Conservation (phyloP, 2,797 vertebrate genomes). For the Podarcis siculus region DNA sequence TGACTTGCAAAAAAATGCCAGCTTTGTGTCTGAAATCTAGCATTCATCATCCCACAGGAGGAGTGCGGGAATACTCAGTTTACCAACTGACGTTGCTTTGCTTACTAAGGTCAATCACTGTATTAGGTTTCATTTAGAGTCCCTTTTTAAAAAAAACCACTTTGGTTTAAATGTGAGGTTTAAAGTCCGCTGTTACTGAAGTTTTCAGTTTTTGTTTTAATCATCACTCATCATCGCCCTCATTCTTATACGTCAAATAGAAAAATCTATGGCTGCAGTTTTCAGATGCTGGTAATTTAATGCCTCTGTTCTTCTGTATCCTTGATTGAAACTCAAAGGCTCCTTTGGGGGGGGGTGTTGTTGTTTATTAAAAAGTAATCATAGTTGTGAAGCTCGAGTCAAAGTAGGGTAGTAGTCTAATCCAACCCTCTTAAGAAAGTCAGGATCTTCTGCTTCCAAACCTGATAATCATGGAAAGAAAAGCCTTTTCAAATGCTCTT, state of each 20-base stretch:
- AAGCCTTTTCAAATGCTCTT: not conserved
- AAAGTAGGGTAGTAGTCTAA: not conserved
- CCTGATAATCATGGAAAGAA: not conserved
- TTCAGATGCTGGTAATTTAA: not conserved
- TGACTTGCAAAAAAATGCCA: conserved; percentile 8
- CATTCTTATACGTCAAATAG: not conserved
- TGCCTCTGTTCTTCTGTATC: not conserved
- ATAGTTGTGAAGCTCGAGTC: not conserved
- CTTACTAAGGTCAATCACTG: not conserved
- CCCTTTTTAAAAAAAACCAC: not conserved
- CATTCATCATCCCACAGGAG: not conserved
- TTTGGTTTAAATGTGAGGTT: not conserved
- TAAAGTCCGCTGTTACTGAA: not conserved
- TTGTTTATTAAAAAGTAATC: no score
- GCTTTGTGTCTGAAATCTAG: conserved; percentile 19
- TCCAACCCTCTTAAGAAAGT: not conserved
- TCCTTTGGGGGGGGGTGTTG: no score
- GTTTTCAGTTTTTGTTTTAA: not conserved
- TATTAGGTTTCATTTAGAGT: not conserved
- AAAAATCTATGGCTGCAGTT: not conserved
- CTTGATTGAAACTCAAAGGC: no score
- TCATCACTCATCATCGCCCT: not conserved
- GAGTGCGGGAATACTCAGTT: not conserved
- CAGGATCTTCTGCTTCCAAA: not conserved
- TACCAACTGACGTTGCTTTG: not conserved